Base-by-base conservation (phyloP, 2,888 invertebrate genomes). In the Molanna angustata region DNA sequence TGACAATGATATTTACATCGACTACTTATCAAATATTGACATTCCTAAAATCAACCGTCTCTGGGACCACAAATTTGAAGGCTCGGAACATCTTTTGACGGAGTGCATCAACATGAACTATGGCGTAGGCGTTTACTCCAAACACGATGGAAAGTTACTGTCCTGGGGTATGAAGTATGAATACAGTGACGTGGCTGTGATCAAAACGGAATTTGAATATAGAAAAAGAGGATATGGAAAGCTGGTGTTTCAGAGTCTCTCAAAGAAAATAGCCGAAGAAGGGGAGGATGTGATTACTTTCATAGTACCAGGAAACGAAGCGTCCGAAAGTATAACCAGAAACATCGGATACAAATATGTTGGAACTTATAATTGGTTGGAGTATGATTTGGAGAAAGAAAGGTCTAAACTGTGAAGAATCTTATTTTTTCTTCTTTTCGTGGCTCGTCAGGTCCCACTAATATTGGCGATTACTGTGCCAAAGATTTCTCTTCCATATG, bases 141-240 rank as follows among this genome's bases (percentile, higher is more conserved):
- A 68, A 61, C 49, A 62, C 20, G 64, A 63, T 44, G 48, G 67
- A 46, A 60, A 64, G 53, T 56, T 73, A 40, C 63, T 70, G 4
- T 65, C 70, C 7, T 73, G 72, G 72, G 63, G 61, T 9, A 37
- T 71, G 14, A 65, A 65, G 44, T 66, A 66, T 49, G 65, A 66
- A 21, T 64, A 66, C 47, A 66, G 68, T 14, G 67, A 66, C 16
- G 41, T 71, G 32, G 66, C 65, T 14, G 61, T 67, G 4, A 60
- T 71, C 19, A 70, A 72, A 54, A 70, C 70, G 1, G 55, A 63
- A 4, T 63, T 67, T 2, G 60, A 62, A 14, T 61, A 71, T 48
- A 67, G 61, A 54, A 61, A 66, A 37, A 69, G 64, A 54, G 71
- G 72, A 18, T 71, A 70, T 55, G 72, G 65, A 3, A 63, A 61